These are phyloP conservation scores for Naja naja DNA, from an alignment of 2,113 vertebrate species.

Conservation along the genomic window DNA sequence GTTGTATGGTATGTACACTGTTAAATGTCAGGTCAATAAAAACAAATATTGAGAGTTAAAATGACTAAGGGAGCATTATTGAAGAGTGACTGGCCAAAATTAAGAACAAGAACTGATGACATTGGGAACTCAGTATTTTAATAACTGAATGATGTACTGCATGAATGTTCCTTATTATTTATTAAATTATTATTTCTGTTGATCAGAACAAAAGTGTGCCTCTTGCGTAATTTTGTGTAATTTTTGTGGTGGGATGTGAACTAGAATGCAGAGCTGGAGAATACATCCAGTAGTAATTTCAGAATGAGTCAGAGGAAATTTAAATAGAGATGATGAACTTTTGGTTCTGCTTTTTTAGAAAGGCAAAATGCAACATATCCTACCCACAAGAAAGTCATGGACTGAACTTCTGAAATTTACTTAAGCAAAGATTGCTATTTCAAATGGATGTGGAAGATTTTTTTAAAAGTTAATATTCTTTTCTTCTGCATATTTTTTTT, in stretches of 20 bases:
- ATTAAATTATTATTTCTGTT: neutral
- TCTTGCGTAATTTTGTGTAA: neutral
- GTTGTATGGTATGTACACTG: neutral
- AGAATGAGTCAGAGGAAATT: neutral
- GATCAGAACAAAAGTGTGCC: neutral
- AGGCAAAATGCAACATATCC: neutral
- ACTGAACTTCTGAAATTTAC: neutral
- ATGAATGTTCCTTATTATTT: neutral
- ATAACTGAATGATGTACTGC: neutral
- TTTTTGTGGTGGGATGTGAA: neutral
- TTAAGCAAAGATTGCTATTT: neutral
- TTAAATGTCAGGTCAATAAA: neutral
- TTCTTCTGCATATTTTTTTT: neutral
- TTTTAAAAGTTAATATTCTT: neutral
- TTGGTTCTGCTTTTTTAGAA: constrained; percentile 22
- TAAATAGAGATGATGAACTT: neutral
- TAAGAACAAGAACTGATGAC: neutral
- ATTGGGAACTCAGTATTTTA: neutral
- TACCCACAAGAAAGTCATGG: neutral
- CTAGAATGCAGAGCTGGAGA: neutral
- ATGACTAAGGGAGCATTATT: neutral
- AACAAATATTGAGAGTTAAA: neutral
- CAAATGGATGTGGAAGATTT: too few species aligned
- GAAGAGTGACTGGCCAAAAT: neutral
- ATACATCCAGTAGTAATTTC: neutral